Evolutionary conservation across 2,113 vertebrate species (phyloP).

Genomic region (Psilopsiagon aurifrons): DNA sequence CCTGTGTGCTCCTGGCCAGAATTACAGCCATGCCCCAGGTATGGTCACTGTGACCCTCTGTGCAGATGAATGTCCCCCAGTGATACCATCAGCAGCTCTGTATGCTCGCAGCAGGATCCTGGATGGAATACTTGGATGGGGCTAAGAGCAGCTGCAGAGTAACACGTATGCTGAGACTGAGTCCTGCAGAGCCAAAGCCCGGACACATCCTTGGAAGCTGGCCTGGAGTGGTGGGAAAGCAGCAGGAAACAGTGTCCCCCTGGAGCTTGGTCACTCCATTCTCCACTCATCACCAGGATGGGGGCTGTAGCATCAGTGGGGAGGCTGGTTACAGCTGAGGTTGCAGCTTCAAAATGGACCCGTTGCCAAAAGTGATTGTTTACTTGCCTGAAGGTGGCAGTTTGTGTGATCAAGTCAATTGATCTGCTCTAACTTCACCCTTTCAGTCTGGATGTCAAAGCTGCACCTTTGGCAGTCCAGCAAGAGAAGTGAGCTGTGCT

Average conservation of each 20-base stretch:
- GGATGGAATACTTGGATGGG: background rate
- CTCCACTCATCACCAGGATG: background rate
- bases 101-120: background rate
- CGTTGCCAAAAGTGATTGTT: background rate
- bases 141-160: background rate
- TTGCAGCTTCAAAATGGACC: background rate
- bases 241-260: background rate
- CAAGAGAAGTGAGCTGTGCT: background rate
- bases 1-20: background rate
- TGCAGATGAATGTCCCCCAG: rapidly evolving
- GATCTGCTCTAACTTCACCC: background rate
- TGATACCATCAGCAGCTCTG: background rate
- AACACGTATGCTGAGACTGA: rapidly evolving
- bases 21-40: rapidly evolving
- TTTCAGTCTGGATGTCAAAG: background rate
- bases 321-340: background rate
- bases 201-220: background rate
- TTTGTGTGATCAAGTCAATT: background rate
- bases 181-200: rapidly evolving
- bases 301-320: background rate
- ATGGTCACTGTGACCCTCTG: background rate
- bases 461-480: background rate
- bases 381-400: background rate
- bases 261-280: background rate
- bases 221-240: background rate